These are phyloP conservation scores for Pseudorhombus dupliciocellatus DNA, from an alignment of 2,113 vertebrate species.

Conservation along the genomic window DNA sequence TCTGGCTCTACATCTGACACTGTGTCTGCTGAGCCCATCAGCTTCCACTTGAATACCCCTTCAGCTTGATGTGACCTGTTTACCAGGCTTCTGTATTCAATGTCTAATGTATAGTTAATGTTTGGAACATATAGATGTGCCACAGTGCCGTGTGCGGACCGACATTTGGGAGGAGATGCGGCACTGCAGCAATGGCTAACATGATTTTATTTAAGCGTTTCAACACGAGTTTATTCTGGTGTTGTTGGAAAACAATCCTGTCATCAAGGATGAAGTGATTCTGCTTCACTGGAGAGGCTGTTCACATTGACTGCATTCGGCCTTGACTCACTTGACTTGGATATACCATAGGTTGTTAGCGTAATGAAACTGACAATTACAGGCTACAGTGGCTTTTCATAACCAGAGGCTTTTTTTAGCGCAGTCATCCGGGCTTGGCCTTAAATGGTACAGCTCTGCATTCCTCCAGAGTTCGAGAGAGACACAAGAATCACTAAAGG, in stretches of 20 bases:
- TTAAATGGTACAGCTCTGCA: constrained; percentile 42
- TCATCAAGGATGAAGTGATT: constrained; percentile 35
- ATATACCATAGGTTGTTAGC: constrained; percentile 53
- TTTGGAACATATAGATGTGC: neutral
- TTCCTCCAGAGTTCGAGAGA: constrained; percentile 48
- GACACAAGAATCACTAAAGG: constrained; percentile 2
- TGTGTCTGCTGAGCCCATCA: constrained; percentile 40
- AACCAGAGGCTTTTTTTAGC: constrained; percentile 51
- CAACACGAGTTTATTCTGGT: constrained; percentile 47
- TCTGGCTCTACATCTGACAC: constrained; percentile 36
- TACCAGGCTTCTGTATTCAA: constrained; percentile 44
- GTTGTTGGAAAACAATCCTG: constrained; percentile 34
- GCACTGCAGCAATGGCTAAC: neutral
- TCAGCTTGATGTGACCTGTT: constrained; percentile 53
- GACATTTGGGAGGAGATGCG: constrained; percentile 6
- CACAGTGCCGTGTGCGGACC: constrained; percentile 14
- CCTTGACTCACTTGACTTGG: constrained; percentile 39
- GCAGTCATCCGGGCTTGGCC: constrained; percentile 32
- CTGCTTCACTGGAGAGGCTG: constrained; percentile 45
- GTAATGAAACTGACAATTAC: constrained; percentile 72
- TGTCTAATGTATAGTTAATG: constrained; percentile 4
- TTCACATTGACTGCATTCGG: constrained; percentile 42
- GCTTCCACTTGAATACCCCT: constrained; percentile 50
- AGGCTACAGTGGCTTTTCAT: constrained; percentile 50
- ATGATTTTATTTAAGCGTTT: constrained; percentile 32